Conservation (phyloP, 2,113 vertebrate genomes). For the Microtus richardsoni region DNA sequence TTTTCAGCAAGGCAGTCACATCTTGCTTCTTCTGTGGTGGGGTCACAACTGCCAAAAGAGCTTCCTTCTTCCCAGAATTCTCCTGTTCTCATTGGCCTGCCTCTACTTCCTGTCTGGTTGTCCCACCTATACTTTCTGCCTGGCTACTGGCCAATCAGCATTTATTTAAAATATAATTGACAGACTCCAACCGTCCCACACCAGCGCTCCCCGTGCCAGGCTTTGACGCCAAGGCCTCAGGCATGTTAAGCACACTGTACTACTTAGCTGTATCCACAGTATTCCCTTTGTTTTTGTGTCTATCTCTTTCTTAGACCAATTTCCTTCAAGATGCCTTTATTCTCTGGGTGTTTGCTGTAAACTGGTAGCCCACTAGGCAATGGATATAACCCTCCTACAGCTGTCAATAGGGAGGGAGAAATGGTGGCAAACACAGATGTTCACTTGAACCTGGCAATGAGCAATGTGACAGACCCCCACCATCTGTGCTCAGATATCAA, state of each 20-base stretch:
- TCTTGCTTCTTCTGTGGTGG: too few relatives aligned
- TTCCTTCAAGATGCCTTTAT: neutral
- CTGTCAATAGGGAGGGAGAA: neutral
- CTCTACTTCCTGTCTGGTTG: too few relatives aligned
- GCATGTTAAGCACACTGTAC: neutral
- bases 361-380: neutral
- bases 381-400: neutral
- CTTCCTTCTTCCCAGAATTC: too few relatives aligned
- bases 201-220: neutral
- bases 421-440: neutral
- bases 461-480: neutral
- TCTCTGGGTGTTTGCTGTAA: neutral
- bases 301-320: neutral
- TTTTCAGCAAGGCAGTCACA: too few relatives aligned
- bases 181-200: too few relatives aligned
- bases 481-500: neutral
- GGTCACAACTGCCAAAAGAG: too few relatives aligned
- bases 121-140: too few relatives aligned
- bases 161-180: too few relatives aligned
- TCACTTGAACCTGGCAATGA: neutral
- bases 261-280: neutral
- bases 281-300: neutral
- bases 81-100: too few relatives aligned
- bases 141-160: too few relatives aligned
- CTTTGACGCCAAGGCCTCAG: neutral